A percentile compares a stretch with the other conserved stretches of the same genome.
phyloP scores from a whole-genome alignment of 2,113 vertebrate species.

The Chionis minor region DNA sequence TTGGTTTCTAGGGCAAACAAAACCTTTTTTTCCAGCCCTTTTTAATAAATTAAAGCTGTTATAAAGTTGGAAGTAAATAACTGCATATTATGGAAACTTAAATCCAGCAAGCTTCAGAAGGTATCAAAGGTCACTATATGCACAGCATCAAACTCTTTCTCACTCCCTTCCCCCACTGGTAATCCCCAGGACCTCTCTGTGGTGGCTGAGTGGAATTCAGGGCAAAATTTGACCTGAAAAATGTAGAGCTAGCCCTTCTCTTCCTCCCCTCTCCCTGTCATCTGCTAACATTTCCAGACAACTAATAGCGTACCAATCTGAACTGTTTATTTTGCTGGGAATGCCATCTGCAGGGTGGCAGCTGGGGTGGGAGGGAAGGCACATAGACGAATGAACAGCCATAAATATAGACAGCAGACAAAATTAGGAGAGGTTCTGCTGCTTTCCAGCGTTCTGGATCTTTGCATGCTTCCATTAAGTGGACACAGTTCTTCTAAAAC shows the following conservation, averaged over 20 bases:
- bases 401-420: slow-evolving; percentile 8
- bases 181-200: background rate
- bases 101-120: background rate
- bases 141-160: background rate
- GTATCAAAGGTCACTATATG: background rate
- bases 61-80: background rate
- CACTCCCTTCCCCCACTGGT: rapidly evolving
- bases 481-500: background rate
- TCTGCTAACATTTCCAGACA: slow-evolving; percentile 18
- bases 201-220: background rate
- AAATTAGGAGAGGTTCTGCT: background rate
- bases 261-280: background rate
- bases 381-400: background rate
- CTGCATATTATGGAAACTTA: background rate
- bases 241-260: background rate
- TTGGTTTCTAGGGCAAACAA: slow-evolving; percentile 35
- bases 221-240: background rate
- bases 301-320: background rate
- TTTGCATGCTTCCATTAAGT: background rate
- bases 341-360: slow-evolving; percentile 39
- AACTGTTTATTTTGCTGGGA: slow-evolving; percentile 27
- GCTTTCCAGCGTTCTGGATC: background rate
- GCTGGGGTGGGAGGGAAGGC: slow-evolving; percentile 19
- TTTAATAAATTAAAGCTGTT: slow-evolving; percentile 39
- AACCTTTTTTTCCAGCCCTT: background rate